phyloP scores from a whole-genome alignment of 2,797 vertebrate genomes.

The Enteromius unitaeniatus region DNA sequence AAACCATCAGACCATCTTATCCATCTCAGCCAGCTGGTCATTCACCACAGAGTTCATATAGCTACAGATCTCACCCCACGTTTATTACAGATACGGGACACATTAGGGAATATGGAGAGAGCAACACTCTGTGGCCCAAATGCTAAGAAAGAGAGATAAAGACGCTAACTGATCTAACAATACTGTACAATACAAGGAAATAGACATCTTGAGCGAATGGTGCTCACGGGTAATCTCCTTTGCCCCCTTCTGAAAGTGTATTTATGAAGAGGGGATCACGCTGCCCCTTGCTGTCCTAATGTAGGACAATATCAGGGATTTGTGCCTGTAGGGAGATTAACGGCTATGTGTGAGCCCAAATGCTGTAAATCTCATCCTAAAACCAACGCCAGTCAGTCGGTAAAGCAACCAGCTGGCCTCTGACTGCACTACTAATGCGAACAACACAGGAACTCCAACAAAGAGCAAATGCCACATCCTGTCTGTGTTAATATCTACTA shows the following conservation, averaged over 20 bases:
- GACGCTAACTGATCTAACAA: constrained; percentile 22
- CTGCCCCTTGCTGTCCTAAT: constrained; percentile 74
- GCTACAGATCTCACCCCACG: background rate
- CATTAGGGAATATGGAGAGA: background rate
- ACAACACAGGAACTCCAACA: constrained; percentile 36
- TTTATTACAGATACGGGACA: constrained; percentile 21
- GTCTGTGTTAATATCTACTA: constrained; percentile 17
- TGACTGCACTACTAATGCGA: constrained; percentile 45
- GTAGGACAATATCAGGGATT: constrained; percentile 80
- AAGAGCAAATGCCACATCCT: constrained; percentile 33
- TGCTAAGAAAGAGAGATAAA: background rate
- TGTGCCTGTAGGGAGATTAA: constrained; percentile 64
- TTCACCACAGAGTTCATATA: constrained; percentile 25
- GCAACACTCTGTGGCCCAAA: background rate
- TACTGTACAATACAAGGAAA: background rate
- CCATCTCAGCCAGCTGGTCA: constrained; percentile 22
- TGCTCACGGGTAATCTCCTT: constrained; percentile 19
- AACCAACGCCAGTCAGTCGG: constrained; percentile 36
- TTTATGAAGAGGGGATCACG: constrained; percentile 72
- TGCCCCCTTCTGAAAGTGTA: constrained; percentile 42
- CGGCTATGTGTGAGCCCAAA: constrained; percentile 45
- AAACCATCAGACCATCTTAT: constrained; percentile 34
- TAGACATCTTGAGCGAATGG: constrained; percentile 31
- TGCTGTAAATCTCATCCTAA: constrained; percentile 55
- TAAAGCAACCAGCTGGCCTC: constrained; percentile 42